phyloP scores from a whole-genome alignment of 1,140 invertebrate genomes.

The Centruroides sculpturatus region DNA sequence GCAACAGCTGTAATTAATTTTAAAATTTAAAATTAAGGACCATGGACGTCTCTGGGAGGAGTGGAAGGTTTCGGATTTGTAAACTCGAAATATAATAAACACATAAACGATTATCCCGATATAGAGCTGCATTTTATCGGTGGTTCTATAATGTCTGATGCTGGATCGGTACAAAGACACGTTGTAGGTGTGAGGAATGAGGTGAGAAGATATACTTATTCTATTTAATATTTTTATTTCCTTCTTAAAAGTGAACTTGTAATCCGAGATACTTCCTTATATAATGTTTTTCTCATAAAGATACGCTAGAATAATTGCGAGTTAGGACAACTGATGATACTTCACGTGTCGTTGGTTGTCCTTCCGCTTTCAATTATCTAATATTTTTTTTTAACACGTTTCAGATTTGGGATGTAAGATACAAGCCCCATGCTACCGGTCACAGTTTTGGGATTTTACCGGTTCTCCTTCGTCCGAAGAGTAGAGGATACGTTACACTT shows the following conservation, averaged over 20 bases:
- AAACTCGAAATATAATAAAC: conserved; percentile 75
- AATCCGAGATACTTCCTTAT: no score
- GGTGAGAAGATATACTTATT: conserved; percentile 20
- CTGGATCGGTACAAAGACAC: conserved; percentile 33
- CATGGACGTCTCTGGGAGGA: conserved; percentile 71
- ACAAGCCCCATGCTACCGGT: conserved; percentile 23
- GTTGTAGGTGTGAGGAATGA: conserved; percentile 58
- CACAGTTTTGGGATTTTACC: conserved; percentile 74
- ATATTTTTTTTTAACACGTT: not conserved
- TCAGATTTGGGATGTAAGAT: conserved; percentile 18
- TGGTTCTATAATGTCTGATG: conserved; percentile 71
- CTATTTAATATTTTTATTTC: not conserved
- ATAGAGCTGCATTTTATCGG: conserved; percentile 85
- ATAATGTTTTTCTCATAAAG: no score
- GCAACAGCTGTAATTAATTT: no score
- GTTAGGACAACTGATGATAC: no score
- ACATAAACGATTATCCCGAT: conserved; percentile 72
- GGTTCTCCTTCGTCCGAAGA: conserved; percentile 55
- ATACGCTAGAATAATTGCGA: no score
- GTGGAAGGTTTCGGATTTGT: conserved; percentile 75
- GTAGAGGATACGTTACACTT: conserved; percentile 60
- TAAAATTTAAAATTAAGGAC: conserved; percentile 44
- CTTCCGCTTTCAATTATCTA: no score
- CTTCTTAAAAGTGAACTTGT: not conserved
- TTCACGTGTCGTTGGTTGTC: no score